Evolutionary conservation across 2,888 invertebrate species (phyloP), one percentile per base, ranked within the genome.

Genomic region (Ormyrus labotus): DNA sequence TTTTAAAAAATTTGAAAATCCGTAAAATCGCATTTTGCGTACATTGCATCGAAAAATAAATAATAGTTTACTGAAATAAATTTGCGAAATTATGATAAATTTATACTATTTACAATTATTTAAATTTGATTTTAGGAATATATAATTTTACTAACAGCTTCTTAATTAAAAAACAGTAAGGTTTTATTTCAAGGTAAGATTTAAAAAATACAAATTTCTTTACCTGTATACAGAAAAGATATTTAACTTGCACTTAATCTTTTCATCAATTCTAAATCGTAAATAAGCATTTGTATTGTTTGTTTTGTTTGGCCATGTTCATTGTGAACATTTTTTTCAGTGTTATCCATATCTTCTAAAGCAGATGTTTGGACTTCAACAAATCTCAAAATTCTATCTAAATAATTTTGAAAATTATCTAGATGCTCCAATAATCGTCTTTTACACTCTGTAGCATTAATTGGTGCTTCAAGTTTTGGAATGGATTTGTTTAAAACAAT

Each of bases 381-480:
- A 70, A 94, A 93, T 84, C 94, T 94, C 64, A 97, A 92, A 58
- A 95, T 90, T 0, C 94, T 93, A 88, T 96, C 94, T 53, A 96
- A 92, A 78, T 95, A 92, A 81, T 93, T 92, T 89, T 96, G 96
- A 87, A 95, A 94, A 83, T 95, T 94, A 85, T 94, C 93, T 74
- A 97, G 93, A 88, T 97, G 96, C 48, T 95, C 94, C 83, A 97
- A 91, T 70, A 97, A 92, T 76, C 95, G 94, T 86, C 94, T 92
- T 84, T 95, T 94, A 85, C 97, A 97, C 88, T 95, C 96, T 65
- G 93, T 92, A 65, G 95, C 93, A 91, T 96, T 95, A 78, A 96
- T 96, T 2, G 96, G 94, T 10, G 96, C 95, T 89, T 97, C 96
- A 0, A 96, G 96, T 90, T 95, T 94, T 10, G 96, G 96, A 83